These are phyloP conservation scores for Adineta ricciae DNA, from an alignment of 2,888 invertebrate genomes.

Conservation along the genomic window DNA sequence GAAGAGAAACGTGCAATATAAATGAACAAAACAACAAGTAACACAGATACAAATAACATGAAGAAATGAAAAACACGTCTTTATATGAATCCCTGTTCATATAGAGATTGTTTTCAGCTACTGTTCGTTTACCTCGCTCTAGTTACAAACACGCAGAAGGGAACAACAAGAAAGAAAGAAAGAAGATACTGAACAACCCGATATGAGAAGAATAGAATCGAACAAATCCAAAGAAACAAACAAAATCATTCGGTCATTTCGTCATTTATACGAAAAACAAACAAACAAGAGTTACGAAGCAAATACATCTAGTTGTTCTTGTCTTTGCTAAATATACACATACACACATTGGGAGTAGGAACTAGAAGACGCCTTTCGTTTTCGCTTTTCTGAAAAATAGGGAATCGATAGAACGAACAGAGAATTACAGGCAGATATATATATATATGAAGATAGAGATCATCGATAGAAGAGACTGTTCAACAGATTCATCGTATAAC, in stretches of 20 bases:
- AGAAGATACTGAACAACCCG: background rate
- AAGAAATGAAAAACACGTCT: background rate
- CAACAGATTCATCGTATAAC: background rate
- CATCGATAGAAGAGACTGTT: conserved; percentile 13
- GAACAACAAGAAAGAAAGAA: background rate
- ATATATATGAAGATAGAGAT: background rate
- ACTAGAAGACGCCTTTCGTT: background rate
- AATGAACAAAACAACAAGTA: background rate
- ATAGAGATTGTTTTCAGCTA: background rate
- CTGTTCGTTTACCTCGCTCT: background rate
- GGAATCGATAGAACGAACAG: background rate
- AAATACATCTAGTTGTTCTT: background rate
- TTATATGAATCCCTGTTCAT: background rate
- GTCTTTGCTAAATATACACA: background rate
- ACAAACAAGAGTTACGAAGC: background rate
- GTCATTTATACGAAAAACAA: background rate
- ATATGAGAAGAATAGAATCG: background rate
- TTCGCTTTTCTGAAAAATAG: background rate
- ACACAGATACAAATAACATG: background rate
- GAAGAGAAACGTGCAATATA: background rate
- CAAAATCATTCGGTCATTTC: background rate
- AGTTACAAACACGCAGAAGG: background rate
- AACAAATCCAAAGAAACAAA: background rate
- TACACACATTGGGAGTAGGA: background rate
- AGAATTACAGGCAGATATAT: background rate